phyloP scores from a whole-genome alignment of 2,888 invertebrate genomes.

The Eilema depressum region DNA sequence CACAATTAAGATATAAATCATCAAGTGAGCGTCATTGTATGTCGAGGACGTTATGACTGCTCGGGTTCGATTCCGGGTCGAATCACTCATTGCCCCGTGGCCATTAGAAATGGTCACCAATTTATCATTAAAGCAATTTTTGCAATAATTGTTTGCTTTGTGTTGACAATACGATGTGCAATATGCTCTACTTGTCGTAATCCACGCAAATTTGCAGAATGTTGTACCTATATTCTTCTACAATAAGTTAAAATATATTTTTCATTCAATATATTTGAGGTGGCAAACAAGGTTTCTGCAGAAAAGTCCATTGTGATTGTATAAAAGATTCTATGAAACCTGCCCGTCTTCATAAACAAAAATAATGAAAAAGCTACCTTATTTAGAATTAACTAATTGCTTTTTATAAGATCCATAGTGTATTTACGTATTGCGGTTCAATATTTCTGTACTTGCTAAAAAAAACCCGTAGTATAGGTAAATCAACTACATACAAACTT shows the following conservation, averaged over 20 bases:
- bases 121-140: conserved; percentile 87
- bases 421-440: too few relatives aligned
- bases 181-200: conserved; percentile 68
- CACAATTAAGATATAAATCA: conserved; percentile 86
- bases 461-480: too few relatives aligned
- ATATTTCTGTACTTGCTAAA: too few relatives aligned
- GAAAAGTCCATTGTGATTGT: neutral
- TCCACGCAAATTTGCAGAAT: neutral
- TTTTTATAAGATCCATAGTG: too few relatives aligned
- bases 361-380: too few relatives aligned
- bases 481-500: too few relatives aligned
- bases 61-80: conserved; percentile 74
- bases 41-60: conserved; percentile 83
- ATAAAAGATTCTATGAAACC: too few relatives aligned
- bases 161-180: conserved; percentile 47
- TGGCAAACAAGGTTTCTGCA: neutral
- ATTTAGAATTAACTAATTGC: too few relatives aligned
- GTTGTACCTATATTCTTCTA: neutral
- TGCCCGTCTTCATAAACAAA: too few relatives aligned
- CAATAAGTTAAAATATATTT: neutral
- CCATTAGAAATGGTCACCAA: conserved; percentile 85
- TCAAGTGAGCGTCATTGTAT: conserved; percentile 77
- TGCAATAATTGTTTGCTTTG: conserved; percentile 84
- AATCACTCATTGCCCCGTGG: conserved; percentile 76
- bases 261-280: neutral